Base-by-base conservation (phyloP, 2,113 vertebrate genomes). In the Patagioenas fasciata region DNA sequence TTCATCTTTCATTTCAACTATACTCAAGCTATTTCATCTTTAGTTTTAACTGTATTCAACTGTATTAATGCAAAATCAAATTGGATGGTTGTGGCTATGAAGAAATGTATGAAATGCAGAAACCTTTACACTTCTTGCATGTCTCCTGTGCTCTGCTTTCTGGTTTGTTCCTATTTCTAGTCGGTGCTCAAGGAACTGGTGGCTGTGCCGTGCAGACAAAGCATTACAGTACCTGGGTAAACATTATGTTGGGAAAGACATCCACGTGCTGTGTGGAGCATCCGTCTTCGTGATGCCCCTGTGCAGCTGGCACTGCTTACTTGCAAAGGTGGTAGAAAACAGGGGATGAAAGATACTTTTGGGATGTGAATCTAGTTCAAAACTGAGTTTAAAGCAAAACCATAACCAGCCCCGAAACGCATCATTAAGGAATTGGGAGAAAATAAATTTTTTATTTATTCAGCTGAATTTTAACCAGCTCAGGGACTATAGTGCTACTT, bases 201-300 rank as follows among this genome's bases (percentile, higher is more conserved):
- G 83, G 29, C 44, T 75, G 57, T 56, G 3, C 57, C 29, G 11
- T 0, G 11, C 54, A 80, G 80, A 17, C 24, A 25, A n/a, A 67
- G 21, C 31, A 5, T 53, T 44, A 3, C 21, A 16, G 16, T 20
- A 24, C 24, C 71, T 44, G 15, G 10, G 9, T 34, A 48, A 61
- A 57, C 47, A 26, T 36, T 48, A n/a, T 0, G 0, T 0, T 60
- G 80, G 42, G 15, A n/a, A 53, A 64, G 73, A 40, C 29, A 29
- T 1, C 2, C 18, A 4, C 7, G 50, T 53, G 17, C 21, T 67
- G 6, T 69, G 25, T n/a, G 28, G 23, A 78, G 42, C 25, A 16
- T 3, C 15, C 5, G 12, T 40, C 40, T 69, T 11, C 15, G 0
- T 25, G 16, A 18, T 1, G 18, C 24, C 65, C 0, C 0, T 6